Percentiles rank a stretch among this genome's conserved stretches.
Conservation (phyloP, 2,888 invertebrate genomes). For the Danaus chrysippus region DNA sequence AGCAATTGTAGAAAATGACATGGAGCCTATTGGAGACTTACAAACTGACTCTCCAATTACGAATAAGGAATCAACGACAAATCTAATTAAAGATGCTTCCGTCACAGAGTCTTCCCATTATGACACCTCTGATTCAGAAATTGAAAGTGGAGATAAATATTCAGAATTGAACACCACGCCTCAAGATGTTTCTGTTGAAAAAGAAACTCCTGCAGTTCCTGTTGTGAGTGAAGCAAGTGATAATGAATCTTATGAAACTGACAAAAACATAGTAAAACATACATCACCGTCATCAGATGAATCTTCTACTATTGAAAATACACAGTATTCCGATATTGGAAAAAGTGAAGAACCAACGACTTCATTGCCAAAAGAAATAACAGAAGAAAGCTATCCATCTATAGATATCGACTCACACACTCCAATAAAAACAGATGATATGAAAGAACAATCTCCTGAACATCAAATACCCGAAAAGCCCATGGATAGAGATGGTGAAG, state of each 20-base stretch:
- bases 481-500: neutral
- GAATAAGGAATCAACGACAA: neutral
- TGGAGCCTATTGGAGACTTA: constrained; percentile 4
- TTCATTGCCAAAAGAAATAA: neutral
- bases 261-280: neutral
- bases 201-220: neutral
- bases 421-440: neutral
- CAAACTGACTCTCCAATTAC: neutral
- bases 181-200: neutral
- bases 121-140: neutral
- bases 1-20: constrained; percentile 12
- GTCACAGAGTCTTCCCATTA: neutral
- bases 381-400: neutral
- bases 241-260: neutral
- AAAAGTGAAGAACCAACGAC: neutral
- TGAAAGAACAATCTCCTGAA: neutral
- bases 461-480: neutral
- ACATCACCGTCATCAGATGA: neutral
- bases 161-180: neutral
- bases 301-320: neutral
- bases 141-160: neutral
- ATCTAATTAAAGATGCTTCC: neutral
- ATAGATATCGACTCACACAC: neutral
- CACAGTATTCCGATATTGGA: neutral
- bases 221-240: neutral